Evolutionary conservation across 2,888 invertebrate species (phyloP), one percentile per base, ranked within the genome.

Genomic region (Orchesellides sinensis): DNA sequence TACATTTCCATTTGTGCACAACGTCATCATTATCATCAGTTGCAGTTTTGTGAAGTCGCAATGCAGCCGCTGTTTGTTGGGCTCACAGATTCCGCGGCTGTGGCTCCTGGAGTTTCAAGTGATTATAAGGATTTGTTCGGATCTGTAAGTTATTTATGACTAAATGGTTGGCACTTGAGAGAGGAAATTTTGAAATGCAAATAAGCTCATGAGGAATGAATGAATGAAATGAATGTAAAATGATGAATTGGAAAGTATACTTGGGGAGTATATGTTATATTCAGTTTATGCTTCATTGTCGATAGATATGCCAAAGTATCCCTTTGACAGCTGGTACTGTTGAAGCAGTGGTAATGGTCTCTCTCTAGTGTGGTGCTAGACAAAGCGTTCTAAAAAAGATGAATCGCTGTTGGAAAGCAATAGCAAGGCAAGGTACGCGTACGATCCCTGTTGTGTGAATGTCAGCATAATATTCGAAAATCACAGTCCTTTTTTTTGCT

Each of bases 151-250:
- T 77, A 66, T 66, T 61, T 69, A 47, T 63, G 29, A 66, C 69
- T 68, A 68, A 77, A 77, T 61, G 59, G 45, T 54, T 66, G 40
- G 74, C 52, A 69, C 49, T 61, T 21, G 68, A 56, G 61, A 63
- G 45, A 40, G 40, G 32, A 56, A 25, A 27, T 78, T 78, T 78
- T 70, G 78, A 79, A 70, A 79, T 79, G 78, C 78, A 79, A 79
- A 79, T 79, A 79, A 79, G 78, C 78, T 54, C 69, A 14, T 4
- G 47, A 45, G 56, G 40, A 68, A 61, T 77, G 68, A 77, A 54
- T 77, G 77, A 77, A 69, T 77, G 29, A 59, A 27, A 61, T 77
- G 65, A 65, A 63, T 73, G 75, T 45, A n/a, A 77, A 59, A 79
- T 79, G 70, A 79, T 79, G 78, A 79, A 79, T 79, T 70, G 63